Evolutionary conservation across 2,113 vertebrate genomes (phyloP).

Genomic region (Aleadryas rufinucha): DNA sequence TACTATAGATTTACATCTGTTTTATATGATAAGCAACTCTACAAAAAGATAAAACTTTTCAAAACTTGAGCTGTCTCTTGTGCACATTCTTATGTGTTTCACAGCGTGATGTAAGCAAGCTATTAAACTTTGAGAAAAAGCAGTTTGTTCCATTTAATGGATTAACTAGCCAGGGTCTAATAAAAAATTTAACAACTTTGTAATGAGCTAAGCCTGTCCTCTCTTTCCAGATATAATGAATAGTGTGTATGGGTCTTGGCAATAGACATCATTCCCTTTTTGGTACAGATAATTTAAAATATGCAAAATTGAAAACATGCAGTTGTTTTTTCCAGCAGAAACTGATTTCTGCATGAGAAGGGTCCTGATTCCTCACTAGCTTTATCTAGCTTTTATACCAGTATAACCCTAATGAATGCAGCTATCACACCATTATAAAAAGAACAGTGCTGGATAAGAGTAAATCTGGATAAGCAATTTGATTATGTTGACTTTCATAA

Average conservation of each 20-base stretch:
- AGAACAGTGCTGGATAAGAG: not conserved
- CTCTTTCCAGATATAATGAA: slow-evolving; percentile 31
- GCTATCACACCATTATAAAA: not conserved
- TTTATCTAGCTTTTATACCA: not conserved
- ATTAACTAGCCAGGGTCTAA: slow-evolving; percentile 50
- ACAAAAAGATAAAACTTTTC: not conserved
- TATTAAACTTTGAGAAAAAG: slow-evolving; percentile 26
- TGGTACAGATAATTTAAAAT: not conserved
- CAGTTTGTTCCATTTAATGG: slow-evolving; percentile 40
- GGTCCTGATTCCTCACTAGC: not conserved
- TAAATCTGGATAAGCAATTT: not conserved
- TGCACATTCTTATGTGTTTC: not conserved
- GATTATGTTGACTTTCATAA: not conserved
- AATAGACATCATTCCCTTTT: not conserved
- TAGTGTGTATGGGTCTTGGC: not conserved
- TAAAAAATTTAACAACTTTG: slow-evolving; percentile 61
- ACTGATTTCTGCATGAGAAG: not conserved
- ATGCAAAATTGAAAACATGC: not conserved
- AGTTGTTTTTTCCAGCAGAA: slow-evolving; percentile 8
- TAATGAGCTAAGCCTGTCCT: slow-evolving; percentile 43
- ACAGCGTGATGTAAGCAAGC: not conserved
- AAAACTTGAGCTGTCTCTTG: not conserved
- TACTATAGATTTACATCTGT: not conserved
- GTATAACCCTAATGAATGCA: not conserved
- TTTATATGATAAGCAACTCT: not conserved